phyloP scores from a whole-genome alignment of 2,797 vertebrate genomes.

The Acomys russatus region DNA sequence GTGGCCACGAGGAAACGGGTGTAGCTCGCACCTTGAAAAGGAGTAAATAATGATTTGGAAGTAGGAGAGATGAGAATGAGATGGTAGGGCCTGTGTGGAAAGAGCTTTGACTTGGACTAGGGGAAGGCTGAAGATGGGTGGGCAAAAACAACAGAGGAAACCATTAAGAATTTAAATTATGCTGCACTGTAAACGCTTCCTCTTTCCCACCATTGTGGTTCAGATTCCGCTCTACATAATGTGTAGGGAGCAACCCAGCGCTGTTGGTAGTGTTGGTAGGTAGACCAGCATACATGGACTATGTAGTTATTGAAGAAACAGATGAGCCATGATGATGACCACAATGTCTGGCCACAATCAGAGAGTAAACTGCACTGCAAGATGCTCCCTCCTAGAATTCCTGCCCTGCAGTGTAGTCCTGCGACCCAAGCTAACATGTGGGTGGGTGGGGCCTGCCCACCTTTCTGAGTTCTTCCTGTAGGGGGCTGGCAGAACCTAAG shows the following conservation, averaged over 20 bases:
- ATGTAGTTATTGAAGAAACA: background rate
- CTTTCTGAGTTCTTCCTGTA: background rate
- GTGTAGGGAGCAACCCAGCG: background rate
- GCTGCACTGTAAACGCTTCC: background rate
- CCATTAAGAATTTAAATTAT: background rate
- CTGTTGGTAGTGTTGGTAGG: background rate
- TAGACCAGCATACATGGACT: background rate
- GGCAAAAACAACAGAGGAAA: background rate
- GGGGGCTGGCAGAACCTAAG: background rate
- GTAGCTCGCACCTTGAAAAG: background rate
- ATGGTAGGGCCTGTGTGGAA: background rate
- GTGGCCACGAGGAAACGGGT: background rate
- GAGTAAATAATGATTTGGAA: background rate
- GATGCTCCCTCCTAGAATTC: background rate
- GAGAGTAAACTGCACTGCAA: background rate
- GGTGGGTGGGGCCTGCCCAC: background rate
- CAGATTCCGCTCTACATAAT: background rate
- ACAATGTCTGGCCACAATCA: background rate
- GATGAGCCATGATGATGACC: background rate
- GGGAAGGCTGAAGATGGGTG: background rate
- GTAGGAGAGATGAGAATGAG: constrained; percentile 6
- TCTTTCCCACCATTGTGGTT: background rate
- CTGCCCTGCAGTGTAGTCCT: background rate
- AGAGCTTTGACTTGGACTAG: background rate
- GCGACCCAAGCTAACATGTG: background rate